Evolutionary conservation across 2,113 vertebrate genomes (phyloP), one percentile per base, ranked within the genome.

Genomic region (Helogale parvula): DNA sequence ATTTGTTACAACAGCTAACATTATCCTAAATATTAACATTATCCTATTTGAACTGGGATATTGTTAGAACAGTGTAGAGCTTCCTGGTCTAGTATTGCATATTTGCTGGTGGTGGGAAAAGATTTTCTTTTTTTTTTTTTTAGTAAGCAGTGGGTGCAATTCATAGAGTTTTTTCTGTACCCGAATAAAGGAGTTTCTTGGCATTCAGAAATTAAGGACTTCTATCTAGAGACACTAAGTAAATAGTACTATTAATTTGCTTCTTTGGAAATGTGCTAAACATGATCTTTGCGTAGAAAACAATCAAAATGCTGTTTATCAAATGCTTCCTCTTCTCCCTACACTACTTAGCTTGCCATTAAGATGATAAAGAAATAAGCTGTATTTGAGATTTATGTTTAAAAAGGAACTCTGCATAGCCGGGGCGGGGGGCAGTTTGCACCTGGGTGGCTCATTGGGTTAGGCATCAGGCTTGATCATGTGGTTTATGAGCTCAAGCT

Each of bases 231-330:
- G 45, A 94, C 27, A 88, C 41, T 41, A 86, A 33, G 38, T 65
- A 33, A 82, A 74, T 65, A 0, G 13, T 68, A 13, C 14, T 89
- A 80, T 57, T 68, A 52, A 50, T 81, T 80, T 93, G 92, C 54
- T 86, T 23, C 13, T 82, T 84, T 66, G n/a, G 63, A 9, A n/a
- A 93, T 33, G 45, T 33, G 6, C 15, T 80, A 17, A 90, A 41
- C 77, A 54, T 88, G 5, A 52, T 57, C 65, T 72, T 71, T 95
- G 25, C 16, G 13, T 41, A 96, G 85, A 90, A 97, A 92, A 81
- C 14, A 3, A 84, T 86, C 7, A 92, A 94, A 89, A 87, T 41
- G n/a, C 9, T 82, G 0, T 68, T 90, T 72, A 79, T 68, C 45
- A 79, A 92, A 89, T 77, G 17, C 54, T 82, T 93, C 31, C 21